Evolutionary conservation across 2,797 vertebrate species (phyloP), one percentile per base, ranked within the genome.

Genomic region (Nannoperca australis): DNA sequence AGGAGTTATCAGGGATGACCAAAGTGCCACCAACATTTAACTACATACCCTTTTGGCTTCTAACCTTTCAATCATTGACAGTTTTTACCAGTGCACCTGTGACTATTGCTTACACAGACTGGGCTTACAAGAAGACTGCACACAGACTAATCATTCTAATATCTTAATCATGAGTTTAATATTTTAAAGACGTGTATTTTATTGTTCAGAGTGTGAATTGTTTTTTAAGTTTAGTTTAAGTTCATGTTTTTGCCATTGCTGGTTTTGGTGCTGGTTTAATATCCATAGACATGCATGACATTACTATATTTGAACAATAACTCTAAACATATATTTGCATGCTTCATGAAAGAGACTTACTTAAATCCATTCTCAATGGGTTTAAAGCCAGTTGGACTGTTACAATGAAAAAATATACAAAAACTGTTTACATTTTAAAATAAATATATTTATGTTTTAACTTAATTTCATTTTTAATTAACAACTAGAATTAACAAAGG

Each of bases 381-480:
- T 40, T 64, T 66, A 17, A 53, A 47, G 14, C 5, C 4, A 68
- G 13, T 50, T 67, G 14, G 58, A 3, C 5, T 45, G 1, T 53
- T 36, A 67, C 2, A 73, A 45, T n/a, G 15, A 38, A 63, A 54
- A 17, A 54, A 27, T 27, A 27, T 27, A 27, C 24, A 27, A 27
- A 44, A 27, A 6, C 12, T 1, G 2, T 24, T 64, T 49, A 3
- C 5, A 32, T 65, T 61, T 14, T 5, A 71, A 61, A 42, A 51
- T 10, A 13, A 47, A 27, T 14, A 11, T 7, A 36, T 69, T 56
- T 76, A 3, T 60, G 18, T 73, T 58, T 61, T 18, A 45, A 63
- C 13, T 58, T 38, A 17, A 59, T 69, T 51, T n/a, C 6, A n/a
- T 32, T 49, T 68, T 50, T 42, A 32, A 68, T 45, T 60, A 67